phyloP scores from a whole-genome alignment of 2,888 invertebrate genomes.

The Halocaridina rubra region DNA sequence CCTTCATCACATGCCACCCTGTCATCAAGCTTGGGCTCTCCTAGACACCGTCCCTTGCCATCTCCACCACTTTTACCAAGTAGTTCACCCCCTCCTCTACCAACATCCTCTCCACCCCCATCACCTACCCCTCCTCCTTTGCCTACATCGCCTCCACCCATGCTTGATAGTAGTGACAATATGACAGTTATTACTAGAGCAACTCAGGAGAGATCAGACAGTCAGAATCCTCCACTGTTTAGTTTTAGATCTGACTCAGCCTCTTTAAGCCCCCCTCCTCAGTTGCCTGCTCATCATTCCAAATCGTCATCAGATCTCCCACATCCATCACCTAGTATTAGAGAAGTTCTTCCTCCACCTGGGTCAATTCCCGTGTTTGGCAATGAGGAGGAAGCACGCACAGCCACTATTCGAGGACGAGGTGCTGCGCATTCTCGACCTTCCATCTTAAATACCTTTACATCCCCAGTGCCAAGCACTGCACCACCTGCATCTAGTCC shows the following conservation, averaged over 20 bases:
- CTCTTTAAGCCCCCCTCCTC: not conserved
- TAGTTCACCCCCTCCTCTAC: constrained; percentile 56
- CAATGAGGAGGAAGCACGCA: constrained; percentile 46
- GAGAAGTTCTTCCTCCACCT: constrained; percentile 41
- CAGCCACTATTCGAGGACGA: constrained; percentile 60
- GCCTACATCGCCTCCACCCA: constrained; percentile 63
- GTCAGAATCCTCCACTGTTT: constrained; percentile 29
- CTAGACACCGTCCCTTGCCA: constrained; percentile 44
- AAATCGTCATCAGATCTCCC: constrained; percentile 1
- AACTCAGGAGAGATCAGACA: constrained; percentile 1
- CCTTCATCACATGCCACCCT: not conserved
- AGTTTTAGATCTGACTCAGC: constrained; percentile 40
- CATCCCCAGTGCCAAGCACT: not conserved
- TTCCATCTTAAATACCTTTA: constrained; percentile 33
- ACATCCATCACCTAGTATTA: constrained; percentile 19
- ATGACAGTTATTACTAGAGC: not conserved
- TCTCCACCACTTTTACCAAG: constrained; percentile 54
- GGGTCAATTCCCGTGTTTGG: constrained; percentile 37
- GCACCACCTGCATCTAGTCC: constrained; percentile 29
- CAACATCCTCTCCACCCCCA: constrained; percentile 57
- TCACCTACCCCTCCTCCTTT: constrained; percentile 62
- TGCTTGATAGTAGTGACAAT: constrained; percentile 47
- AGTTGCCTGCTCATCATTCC: not conserved
- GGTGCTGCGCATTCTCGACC: constrained; percentile 40
- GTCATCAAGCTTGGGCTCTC: constrained; percentile 28